A percentile compares a stretch with the other conserved stretches of the same genome.
These are phyloP conservation scores for Bambusicola thoracicus DNA, from an alignment of 2,113 vertebrate species.

Conservation along the genomic window DNA sequence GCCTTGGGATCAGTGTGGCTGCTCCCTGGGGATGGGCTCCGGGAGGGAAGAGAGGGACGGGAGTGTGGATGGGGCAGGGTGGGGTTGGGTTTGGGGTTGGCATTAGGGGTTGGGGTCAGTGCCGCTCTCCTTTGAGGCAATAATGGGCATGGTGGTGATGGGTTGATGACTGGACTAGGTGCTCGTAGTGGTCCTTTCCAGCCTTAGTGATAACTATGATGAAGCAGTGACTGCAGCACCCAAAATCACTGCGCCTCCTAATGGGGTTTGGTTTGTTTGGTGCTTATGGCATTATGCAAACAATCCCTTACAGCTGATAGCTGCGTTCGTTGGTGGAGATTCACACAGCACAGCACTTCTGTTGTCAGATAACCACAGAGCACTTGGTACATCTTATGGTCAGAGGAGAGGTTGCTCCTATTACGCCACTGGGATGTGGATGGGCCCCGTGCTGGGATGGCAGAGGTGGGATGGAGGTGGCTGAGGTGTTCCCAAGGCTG, in stretches of 20 bases:
- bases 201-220: too few species aligned
- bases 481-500: background rate
- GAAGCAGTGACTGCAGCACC: background rate
- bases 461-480: background rate
- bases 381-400: background rate
- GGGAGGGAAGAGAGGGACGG: background rate
- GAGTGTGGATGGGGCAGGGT: background rate
- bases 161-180: too few species aligned
- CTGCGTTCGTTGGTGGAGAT: background rate
- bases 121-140: accelerated
- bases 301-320: background rate
- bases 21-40: background rate
- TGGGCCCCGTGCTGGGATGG: background rate
- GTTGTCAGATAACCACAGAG: background rate
- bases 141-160: too few species aligned
- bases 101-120: too few species aligned
- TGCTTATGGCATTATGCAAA: background rate
- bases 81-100: too few species aligned
- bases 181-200: too few species aligned
- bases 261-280: background rate
- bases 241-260: background rate
- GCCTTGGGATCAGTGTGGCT: background rate
- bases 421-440: background rate
- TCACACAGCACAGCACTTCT: background rate
- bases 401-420: background rate